Base-by-base conservation (phyloP, 2,797 vertebrate genomes). In the Brotula barbata region DNA sequence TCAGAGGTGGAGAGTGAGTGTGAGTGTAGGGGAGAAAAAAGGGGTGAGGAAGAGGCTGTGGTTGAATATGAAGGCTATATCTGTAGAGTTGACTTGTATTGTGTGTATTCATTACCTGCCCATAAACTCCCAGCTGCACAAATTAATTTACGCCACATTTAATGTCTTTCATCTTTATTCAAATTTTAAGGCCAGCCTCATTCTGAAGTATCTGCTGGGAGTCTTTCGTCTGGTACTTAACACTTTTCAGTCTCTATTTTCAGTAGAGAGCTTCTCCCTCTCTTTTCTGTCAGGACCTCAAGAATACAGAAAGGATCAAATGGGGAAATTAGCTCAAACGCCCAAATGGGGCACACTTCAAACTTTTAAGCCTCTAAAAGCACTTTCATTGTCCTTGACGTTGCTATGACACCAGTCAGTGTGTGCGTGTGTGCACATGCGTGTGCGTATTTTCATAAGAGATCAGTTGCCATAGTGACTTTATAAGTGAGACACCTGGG, bases 351-450 rank as follows among this genome's bases (percentile, higher is more conserved):
- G 58, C 83, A 85, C 85, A 77, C 84, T 90, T 85, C 71, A 83
- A 73, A 64, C 79, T 80, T 76, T 69, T 49, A 67, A 63, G 73
- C 50, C 43, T 71, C 61, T 7, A 44, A 48, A 71, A 83, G 77
- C 58, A 74, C 73, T 73, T 57, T 68, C 68, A 80, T 84, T 85
- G 84, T 85, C 64, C 59, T 1, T 0, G 9, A 39, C 5, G 82
- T 88, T 89, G 77, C 81, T 43, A 86, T 89, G 84, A 77, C 74
- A 51, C 61, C 83, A 64, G 77, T 73, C 75, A 47, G 55, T 72
- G 44, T 58, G 36, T 25, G 22, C 52, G 58, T 46, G 53, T 43
- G 55, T 25, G 19, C 58, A 46, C 28, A 37, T 45, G 60, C 55
- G 61, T 59, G 15, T 59, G 22, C 71, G 61, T 59, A 16, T 47